Conservation (phyloP, 2,888 invertebrate species). For the Hedychridium roseum region DNA sequence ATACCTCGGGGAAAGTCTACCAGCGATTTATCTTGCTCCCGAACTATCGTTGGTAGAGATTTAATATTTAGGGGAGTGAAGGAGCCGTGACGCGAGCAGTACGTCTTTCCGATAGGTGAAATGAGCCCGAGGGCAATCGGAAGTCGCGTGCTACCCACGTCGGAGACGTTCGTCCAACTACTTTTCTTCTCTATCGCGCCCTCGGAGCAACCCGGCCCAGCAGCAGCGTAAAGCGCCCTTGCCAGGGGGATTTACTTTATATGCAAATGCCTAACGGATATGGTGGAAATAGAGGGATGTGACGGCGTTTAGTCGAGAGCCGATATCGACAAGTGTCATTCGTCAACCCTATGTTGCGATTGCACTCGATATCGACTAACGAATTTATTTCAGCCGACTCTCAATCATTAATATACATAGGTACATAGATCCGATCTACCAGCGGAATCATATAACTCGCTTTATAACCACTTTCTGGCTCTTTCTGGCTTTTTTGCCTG, state of each 20-base stretch:
- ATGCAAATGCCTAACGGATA: conserved; percentile 56
- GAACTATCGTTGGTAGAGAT: too few relatives aligned
- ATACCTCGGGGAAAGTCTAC: too few relatives aligned
- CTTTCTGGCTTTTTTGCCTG: conserved; percentile 28
- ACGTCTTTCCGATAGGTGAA: conserved; percentile 59
- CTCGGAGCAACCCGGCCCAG: conserved; percentile 9
- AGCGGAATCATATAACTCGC: conserved; percentile 34
- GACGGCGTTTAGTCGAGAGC: conserved; percentile 50
- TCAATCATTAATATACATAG: too few relatives aligned
- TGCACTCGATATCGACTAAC: too few relatives aligned
- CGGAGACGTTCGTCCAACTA: too few relatives aligned
- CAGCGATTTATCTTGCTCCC: too few relatives aligned
- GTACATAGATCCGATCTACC: too few relatives aligned
- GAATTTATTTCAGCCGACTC: too few relatives aligned
- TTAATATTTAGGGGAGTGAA: conserved; percentile 19
- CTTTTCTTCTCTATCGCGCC: conserved; percentile 8
- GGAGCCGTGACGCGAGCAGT: conserved; percentile 46
- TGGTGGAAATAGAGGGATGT: conserved; percentile 43
- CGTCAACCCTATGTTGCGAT: too few relatives aligned
- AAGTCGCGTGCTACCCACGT: too few relatives aligned
- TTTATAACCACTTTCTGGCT: conserved; percentile 37
- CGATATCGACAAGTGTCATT: conserved; percentile 52
- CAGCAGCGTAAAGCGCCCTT: too few relatives aligned
- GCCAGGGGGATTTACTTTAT: conserved; percentile 57
- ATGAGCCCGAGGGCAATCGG: conserved; percentile 57